Evolutionary conservation across 1,140 invertebrate genomes (phyloP), one percentile per base, ranked within the genome.

Genomic region (Oedothorax gibbosus): DNA sequence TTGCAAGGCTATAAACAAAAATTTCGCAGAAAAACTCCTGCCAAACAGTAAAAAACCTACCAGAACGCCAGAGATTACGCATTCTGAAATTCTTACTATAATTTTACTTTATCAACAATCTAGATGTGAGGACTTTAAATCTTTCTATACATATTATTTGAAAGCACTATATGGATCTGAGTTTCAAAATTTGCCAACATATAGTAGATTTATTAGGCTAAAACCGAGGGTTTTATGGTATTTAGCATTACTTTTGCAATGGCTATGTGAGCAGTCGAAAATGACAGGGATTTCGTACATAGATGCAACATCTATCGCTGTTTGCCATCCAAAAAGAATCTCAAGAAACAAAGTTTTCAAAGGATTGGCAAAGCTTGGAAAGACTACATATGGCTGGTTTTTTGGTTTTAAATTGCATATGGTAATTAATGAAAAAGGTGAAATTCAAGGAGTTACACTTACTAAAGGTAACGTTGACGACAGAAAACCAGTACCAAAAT

Each of bases 351-450:
- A 57, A 57, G 56, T 10, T 57, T 57, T 57, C 15, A 15, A 57
- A 10, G 56, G 56, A 15, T 57, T 57, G 56, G 56, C 56, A 57
- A 15, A 57, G 15, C 9, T 57, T 57, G 15, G 15, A 10, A 57
- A 57, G 56, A 57, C 9, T 15, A 57, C 56, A 15, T 57, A 57
- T 57, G 56, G 15, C 15, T 57, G 56, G 56, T 57, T 57, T 10
- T 9, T 57, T 57, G 15, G 56, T 60, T 81, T 81, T 8, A 81
- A 81, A 81, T 69, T 81, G 49, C 64, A 69, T 72, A 81, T 81
- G 64, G 64, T 81, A 81, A 68, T 81, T 35, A 81, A 81, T 81
- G 65, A 81, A 81, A 81, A 50, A 0, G 78, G 78, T 56, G 78
- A 69, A 81, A 81, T 81, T 81, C 62, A 81, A 51, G 64, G 35